Base-by-base conservation (phyloP, 2,797 vertebrate genomes). In the Chelidonichthys spinosus region DNA sequence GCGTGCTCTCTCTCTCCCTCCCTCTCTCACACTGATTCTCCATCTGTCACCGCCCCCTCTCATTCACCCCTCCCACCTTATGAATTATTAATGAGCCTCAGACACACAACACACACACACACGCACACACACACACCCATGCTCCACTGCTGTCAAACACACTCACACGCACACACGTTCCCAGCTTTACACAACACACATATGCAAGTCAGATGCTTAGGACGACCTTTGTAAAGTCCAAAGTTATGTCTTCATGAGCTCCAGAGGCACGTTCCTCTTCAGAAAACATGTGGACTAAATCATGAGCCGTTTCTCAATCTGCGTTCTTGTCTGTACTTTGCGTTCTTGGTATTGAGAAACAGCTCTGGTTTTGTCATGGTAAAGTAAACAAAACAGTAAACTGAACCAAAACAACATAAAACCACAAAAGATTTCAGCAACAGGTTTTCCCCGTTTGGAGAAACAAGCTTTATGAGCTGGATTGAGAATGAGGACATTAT, bases 21-120 rank as follows among this genome's bases (percentile, higher is more conserved):
- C 62, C 72, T 47, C 72, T 15, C 81, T 3, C 58, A 60, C 91
- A 83, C 83, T 60, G 85, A 91, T 86, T 90, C 90, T 90, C 90
- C 90, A 90, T 92, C 93, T 93, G 91, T 85, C 91, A 71, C 89
- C 87, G 86, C 91, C 93, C 81, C 89, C 87, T 91, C 74, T 66
- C 56, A 46, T 76, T 92, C 47, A 84, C 74, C 88, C 92, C 86
- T 83, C 93, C 94, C 89, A 93, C 85, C 89, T 93, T 88, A 95
- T 95, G 65, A 84, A 95, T 94, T 91, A 93, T 95, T 85, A 86
- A 95, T 89, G 61, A 80, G 44, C 69, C 81, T 74, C 69, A 76
- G 70, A 63, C 63, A 80, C 78, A 72, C 65, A 75, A 53, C 52
- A 25, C 75, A 71, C 46, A 63, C 84, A 77, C 67, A 61, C 36